A percentile compares a stretch with the other conserved stretches of the same genome.
These are phyloP conservation scores for Actias luna DNA, from an alignment of 2,888 invertebrate species.

Conservation along the genomic window DNA sequence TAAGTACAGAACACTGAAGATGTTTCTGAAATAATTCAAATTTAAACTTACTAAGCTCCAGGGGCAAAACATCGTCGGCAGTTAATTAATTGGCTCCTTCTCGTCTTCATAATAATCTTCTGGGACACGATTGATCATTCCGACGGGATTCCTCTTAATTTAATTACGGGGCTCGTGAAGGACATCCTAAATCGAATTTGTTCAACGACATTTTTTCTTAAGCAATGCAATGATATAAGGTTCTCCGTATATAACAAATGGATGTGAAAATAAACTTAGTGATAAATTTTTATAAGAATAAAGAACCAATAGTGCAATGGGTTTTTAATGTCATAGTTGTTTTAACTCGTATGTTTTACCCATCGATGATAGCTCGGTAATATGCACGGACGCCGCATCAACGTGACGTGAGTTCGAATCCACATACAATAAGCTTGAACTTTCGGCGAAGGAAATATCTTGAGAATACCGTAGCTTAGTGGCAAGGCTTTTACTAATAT, in stretches of 20 bases:
- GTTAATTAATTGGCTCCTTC: constrained; percentile 63
- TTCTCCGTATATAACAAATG: background rate
- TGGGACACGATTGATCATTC: constrained; percentile 58
- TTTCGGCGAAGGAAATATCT: no score
- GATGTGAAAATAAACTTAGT: background rate
- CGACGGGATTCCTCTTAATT: constrained; percentile 44
- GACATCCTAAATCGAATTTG: constrained; percentile 10
- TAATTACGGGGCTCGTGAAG: constrained; percentile 40
- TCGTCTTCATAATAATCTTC: constrained; percentile 53
- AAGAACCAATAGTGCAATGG: background rate
- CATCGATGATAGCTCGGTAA: no score
- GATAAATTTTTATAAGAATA: background rate
- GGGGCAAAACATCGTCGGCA: constrained; percentile 39
- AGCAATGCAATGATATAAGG: background rate
- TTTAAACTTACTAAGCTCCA: constrained; percentile 24
- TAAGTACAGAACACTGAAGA: background rate
- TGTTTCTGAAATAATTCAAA: constrained; percentile 15
- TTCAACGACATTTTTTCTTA: constrained; percentile 1
- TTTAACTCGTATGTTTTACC: no score
- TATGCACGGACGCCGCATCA: no score
- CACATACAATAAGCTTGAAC: no score
- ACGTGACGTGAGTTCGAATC: no score
- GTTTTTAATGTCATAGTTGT: background rate
- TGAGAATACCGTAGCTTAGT: no score
- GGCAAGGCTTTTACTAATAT: no score